Base-by-base conservation (phyloP, 2,888 invertebrate genomes). In the Lissocephala sabroskyi region DNA sequence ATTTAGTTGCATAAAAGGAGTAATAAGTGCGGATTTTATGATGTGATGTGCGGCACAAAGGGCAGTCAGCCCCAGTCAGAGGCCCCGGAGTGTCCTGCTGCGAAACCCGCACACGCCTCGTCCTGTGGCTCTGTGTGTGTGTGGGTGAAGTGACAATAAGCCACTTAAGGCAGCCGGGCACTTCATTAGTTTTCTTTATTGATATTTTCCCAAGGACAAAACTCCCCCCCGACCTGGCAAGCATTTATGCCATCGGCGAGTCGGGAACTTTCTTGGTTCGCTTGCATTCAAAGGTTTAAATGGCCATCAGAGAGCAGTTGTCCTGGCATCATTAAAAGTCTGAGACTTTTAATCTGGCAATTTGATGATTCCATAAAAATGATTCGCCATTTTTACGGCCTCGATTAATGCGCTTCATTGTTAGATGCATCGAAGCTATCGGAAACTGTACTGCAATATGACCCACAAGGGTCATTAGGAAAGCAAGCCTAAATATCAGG, bases 151-250 rank as follows among this genome's bases (percentile, higher is more conserved):
- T 74, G 74, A 66, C 67, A 65, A 62, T 73, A 73, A 76, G 74
- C 77, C 63, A 73, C 77, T 73, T 73, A 76, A 73, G 70, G 64
- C 65, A 52, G 62, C 62, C n/a, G 70, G 70, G 74, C 68, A 73
- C 65, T 73, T 76, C 74, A 73, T 73, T 76, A 76, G 68, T 62
- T 73, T 65, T 65, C 61, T 76, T 76, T 73, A 76, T 76, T 68
- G 76, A 74, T 70, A 75, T 74, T 68, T 68, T 68, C 71, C 64
- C 64, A 71, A 65, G 75, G 56, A 59, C 75, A 48, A 41, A 17
- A 41, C n/a, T n/a, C n/a, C n/a, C n/a, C n/a, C n/a, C n/a, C n/a
- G n/a, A n/a, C n/a, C n/a, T n/a, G n/a, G n/a, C n/a, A n/a, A n/a
- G n/a, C n/a, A n/a, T n/a, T n/a, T n/a, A n/a, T n/a, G n/a, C n/a